phyloP scores from a whole-genome alignment of 2,113 vertebrate genomes.

The Phalacrocorax pelagicus region DNA sequence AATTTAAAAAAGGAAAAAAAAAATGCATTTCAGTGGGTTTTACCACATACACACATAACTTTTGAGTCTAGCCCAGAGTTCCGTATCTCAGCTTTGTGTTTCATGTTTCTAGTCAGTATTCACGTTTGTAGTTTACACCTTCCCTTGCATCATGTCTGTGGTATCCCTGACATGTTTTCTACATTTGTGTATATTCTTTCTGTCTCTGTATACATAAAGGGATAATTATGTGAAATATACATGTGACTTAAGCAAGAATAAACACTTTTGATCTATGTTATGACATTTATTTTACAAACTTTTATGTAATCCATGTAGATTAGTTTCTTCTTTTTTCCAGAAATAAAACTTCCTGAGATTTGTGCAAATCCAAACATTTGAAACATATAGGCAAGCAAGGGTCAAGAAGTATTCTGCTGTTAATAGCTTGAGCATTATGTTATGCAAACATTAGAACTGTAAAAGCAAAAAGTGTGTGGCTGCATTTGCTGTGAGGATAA shows the following conservation, averaged over 20 bases:
- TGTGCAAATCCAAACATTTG: background rate
- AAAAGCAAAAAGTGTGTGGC: background rate
- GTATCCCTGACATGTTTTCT: background rate
- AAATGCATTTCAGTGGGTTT: background rate
- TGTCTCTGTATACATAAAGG: background rate
- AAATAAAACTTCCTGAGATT: background rate
- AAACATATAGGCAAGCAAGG: background rate
- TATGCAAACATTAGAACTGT: background rate
- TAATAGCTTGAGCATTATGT: background rate
- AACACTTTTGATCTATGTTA: background rate
- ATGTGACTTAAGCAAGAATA: background rate
- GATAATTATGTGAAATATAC: background rate
- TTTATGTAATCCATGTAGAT: accelerated
- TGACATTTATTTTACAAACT: background rate
- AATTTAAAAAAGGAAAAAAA: background rate
- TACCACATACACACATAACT: accelerated
- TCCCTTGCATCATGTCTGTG: background rate
- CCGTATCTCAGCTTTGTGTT: background rate
- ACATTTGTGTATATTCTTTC: background rate
- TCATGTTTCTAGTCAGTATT: background rate
- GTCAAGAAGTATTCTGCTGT: background rate
- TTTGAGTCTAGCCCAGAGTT: background rate
- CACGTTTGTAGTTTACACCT: background rate
- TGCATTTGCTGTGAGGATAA: slow-evolving; percentile 13
- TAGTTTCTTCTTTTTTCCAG: background rate